Evolutionary conservation across 2,888 invertebrate genomes (phyloP).

Genomic region (Calameuta filiformis): DNA sequence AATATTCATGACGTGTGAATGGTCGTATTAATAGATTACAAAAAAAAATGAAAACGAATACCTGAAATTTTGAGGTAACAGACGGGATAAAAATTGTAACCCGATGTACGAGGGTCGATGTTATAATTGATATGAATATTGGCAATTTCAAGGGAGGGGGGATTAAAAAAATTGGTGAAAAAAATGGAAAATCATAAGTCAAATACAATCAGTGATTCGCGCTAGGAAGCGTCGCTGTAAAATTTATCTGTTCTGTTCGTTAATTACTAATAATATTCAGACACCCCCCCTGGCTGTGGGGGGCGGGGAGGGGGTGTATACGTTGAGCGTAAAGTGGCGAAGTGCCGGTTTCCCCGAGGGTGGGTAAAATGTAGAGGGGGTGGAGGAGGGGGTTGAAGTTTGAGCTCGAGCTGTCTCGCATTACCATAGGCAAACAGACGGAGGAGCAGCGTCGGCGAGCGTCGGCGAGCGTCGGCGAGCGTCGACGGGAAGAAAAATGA

Average conservation of each 20-base stretch:
- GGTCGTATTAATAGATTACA: not conserved
- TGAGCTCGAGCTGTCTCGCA: slow-evolving; percentile 26
- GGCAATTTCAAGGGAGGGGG: not conserved
- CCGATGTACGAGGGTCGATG: not conserved
- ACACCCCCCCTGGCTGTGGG: slow-evolving; percentile 26
- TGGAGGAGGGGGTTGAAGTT: not conserved
- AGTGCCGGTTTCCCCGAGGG: slow-evolving; percentile 11
- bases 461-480: slow-evolving; percentile 24
- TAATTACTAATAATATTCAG: slow-evolving; percentile 66
- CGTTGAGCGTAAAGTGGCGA: slow-evolving; percentile 15
- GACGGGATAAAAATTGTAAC: not conserved
- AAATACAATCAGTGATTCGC: not conserved
- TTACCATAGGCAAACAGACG: slow-evolving; percentile 56
- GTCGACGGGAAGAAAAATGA: slow-evolving; percentile 34
- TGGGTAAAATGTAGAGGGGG: not conserved
- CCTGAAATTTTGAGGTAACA: not conserved
- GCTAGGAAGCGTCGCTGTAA: not conserved
- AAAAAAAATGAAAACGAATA: not conserved
- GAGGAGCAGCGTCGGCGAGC: slow-evolving; percentile 21
- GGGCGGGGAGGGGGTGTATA: slow-evolving; percentile 37
- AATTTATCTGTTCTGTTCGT: slow-evolving; percentile 43
- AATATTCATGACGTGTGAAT: not conserved
- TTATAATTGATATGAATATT: not conserved
- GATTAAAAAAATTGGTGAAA: not conserved
- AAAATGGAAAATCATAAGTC: not conserved